These are phyloP conservation scores for Ptychochromis oligacanthus DNA, from an alignment of 2,113 vertebrate species.

Conservation along the genomic window DNA sequence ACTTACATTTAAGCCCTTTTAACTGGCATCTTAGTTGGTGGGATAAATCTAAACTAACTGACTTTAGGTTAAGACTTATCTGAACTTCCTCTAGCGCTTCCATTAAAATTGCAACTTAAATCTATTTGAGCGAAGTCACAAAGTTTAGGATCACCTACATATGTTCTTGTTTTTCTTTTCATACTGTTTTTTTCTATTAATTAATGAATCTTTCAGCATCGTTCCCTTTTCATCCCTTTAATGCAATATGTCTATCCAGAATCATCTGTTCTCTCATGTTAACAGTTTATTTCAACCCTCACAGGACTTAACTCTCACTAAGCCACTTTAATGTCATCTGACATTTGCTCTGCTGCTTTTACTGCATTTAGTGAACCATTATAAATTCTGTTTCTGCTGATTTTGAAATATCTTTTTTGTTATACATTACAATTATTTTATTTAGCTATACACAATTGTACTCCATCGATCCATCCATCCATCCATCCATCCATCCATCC, in stretches of 20 bases:
- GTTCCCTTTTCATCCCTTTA: background rate
- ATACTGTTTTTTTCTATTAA: background rate
- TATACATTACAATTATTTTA: background rate
- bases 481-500: no score
- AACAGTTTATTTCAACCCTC: accelerated
- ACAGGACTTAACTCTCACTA: background rate
- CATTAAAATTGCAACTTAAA: background rate
- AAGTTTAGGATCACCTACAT: background rate
- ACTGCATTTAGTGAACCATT: no score
- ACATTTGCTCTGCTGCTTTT: background rate
- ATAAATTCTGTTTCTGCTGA: background rate
- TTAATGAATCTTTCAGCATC: background rate
- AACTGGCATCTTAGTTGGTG: background rate
- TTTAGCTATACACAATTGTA: accelerated
- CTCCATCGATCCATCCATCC: no score
- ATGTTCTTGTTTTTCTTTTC: no score
- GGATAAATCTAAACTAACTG: background rate
- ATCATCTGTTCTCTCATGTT: background rate
- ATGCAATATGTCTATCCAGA: background rate
- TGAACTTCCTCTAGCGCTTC: background rate
- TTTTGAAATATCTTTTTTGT: background rate
- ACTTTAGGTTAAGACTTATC: background rate
- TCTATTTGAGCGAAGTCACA: background rate
- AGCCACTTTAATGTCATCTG: background rate
- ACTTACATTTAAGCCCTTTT: background rate